Percentiles rank a stretch among this genome's conserved stretches.
Evolutionary conservation across 2,888 invertebrate genomes (phyloP).

Genomic region (Tuta absoluta): DNA sequence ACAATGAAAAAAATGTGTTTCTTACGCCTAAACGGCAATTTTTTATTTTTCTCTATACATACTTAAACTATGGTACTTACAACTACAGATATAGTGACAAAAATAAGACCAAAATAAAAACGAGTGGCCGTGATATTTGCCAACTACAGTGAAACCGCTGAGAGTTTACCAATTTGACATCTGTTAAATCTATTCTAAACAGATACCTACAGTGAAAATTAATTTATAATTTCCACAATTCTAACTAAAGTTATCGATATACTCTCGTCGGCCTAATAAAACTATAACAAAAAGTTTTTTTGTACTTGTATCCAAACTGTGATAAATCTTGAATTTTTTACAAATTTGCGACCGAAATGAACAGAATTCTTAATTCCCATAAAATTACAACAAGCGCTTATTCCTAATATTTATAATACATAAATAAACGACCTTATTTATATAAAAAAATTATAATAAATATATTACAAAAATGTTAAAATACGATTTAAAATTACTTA

Average conservation of each 20-base stretch:
- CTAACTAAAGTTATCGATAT: neutral
- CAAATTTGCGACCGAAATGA: conserved; percentile 4
- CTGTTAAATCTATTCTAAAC: neutral
- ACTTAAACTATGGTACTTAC: conserved; percentile 6
- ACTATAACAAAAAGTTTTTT: conserved; percentile 18
- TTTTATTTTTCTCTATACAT: conserved; percentile 3
- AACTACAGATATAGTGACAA: conserved; percentile 3
- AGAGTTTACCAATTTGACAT: conserved; percentile 6
- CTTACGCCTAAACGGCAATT: conserved; percentile 7
- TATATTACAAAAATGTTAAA: conserved; percentile 59
- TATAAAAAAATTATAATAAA: conserved; percentile 42
- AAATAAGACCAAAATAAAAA: conserved; percentile 2
- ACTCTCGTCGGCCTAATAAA: neutral
- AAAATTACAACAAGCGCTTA: conserved; percentile 3
- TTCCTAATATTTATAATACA: conserved; percentile 42
- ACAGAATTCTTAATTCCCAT: conserved; percentile 13
- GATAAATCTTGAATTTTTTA: neutral
- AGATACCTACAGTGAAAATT: neutral
- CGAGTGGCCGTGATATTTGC: neutral
- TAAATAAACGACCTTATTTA: conserved; percentile 54
- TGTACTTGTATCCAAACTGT: conserved; percentile 23
- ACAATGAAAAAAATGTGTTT: neutral
- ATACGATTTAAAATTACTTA: conserved; percentile 55
- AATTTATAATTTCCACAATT: too few relatives aligned
- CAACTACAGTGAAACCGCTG: neutral